These are phyloP conservation scores for Cydia fagiglandana DNA, from an alignment of 1,140 invertebrate species.

Conservation along the genomic window DNA sequence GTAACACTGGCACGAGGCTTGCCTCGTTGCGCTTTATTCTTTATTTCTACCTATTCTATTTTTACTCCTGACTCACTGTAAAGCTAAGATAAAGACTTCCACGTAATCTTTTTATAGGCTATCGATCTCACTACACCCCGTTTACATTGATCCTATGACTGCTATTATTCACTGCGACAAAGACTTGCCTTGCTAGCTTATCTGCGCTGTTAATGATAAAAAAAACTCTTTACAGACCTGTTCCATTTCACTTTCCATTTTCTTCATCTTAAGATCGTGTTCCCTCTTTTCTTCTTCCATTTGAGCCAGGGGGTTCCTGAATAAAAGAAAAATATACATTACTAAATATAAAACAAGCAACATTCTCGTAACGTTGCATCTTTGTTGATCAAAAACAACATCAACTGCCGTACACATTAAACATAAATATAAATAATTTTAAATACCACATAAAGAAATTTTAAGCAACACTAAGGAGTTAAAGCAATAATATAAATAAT, in stretches of 20 bases:
- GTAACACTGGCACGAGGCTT: neutral
- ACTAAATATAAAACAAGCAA: neutral
- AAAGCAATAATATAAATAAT: slow-evolving; percentile 2
- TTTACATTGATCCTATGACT: too few species aligned
- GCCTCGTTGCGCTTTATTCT: too few species aligned
- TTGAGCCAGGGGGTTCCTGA: slow-evolving; percentile 96
- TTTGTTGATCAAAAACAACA: neutral
- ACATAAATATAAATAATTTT: neutral
- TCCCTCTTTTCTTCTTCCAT: slow-evolving; percentile 99
- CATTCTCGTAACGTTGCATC: neutral
- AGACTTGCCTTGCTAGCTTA: too few species aligned
- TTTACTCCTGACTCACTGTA: too few species aligned
- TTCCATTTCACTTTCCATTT: slow-evolving; percentile 97
- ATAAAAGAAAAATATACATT: slow-evolving; percentile 58
- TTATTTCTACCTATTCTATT: too few species aligned
- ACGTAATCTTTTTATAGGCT: too few species aligned
- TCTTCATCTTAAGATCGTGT: slow-evolving; percentile 97
- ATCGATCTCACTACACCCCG: too few species aligned
- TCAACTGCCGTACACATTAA: neutral
- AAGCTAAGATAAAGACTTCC: too few species aligned
- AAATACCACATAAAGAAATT: neutral
- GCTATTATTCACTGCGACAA: too few species aligned
- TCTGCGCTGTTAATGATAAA: too few species aligned
- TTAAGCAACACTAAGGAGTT: slow-evolving; percentile 7
- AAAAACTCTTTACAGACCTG: slow-evolving; percentile 81